These are phyloP conservation scores for Trinorchestia longiramus DNA, from an alignment of 1,140 invertebrate species.

Conservation along the genomic window DNA sequence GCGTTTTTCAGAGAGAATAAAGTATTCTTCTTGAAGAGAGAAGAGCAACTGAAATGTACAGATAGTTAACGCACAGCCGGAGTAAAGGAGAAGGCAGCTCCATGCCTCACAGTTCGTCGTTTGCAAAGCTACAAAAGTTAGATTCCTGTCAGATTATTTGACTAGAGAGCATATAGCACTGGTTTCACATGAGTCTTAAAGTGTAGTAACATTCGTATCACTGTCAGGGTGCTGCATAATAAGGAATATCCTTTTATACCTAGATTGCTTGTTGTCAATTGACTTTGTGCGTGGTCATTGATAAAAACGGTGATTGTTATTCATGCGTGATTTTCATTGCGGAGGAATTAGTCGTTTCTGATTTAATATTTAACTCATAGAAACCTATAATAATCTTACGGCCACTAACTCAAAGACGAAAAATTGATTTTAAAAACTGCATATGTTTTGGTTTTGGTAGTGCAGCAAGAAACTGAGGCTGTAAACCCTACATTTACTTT, in stretches of 20 bases:
- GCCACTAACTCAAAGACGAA: no score
- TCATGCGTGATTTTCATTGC: no score
- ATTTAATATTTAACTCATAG: no score
- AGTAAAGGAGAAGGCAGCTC: not conserved
- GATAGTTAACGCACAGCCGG: not conserved
- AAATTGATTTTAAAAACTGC: no score
- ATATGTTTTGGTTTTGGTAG: no score
- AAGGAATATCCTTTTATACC: not conserved
- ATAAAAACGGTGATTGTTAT: not conserved
- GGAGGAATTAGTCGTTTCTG: no score
- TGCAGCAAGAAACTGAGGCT: no score
- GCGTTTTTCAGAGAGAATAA: conserved; percentile 25
- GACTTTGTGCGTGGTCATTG: not conserved
- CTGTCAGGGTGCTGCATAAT: not conserved
- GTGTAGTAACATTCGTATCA: not conserved
- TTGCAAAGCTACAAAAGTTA: conserved; percentile 1
- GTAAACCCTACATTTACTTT: no score
- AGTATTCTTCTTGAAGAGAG: conserved; percentile 12
- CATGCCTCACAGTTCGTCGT: not conserved
- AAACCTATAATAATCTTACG: no score
- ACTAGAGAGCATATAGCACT: not conserved
- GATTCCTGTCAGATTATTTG: not conserved
- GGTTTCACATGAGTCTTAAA: not conserved
- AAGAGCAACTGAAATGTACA: not conserved
- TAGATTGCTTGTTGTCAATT: not conserved